Percentiles rank a stretch among this genome's conserved stretches.
These are phyloP conservation scores for Melinaea marsaeus DNA, from an alignment of 2,888 invertebrate genomes.

Conservation along the genomic window DNA sequence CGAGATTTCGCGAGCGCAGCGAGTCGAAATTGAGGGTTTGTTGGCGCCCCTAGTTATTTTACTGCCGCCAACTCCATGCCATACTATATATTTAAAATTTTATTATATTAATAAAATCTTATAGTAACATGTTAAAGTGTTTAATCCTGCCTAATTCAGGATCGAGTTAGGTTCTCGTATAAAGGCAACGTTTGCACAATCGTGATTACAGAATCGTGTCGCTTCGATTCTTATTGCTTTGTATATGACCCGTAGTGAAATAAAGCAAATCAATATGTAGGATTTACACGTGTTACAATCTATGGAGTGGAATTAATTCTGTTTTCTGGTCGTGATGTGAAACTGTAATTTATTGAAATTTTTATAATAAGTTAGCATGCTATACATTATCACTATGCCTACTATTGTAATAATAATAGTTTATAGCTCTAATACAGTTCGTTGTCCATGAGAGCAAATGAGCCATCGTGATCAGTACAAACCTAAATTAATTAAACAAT, in stretches of 20 bases:
- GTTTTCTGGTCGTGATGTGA: background rate
- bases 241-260: slow-evolving; percentile 19
- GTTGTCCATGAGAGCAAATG: too few species aligned
- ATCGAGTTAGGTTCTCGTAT: slow-evolving; percentile 33
- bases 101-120: slow-evolving; percentile 10
- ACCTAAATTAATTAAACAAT: too few species aligned
- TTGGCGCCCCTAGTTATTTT: too few species aligned
- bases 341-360: too few species aligned
- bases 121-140: slow-evolving; percentile 16
- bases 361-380: too few species aligned
- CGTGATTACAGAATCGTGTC: slow-evolving; percentile 31
- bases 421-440: too few species aligned
- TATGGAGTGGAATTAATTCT: background rate
- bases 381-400: too few species aligned
- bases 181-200: slow-evolving; percentile 33
- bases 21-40: too few species aligned
- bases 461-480: too few species aligned
- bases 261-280: background rate
- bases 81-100: background rate
- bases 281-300: slow-evolving; percentile 2
- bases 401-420: too few species aligned
- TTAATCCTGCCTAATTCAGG: slow-evolving; percentile 21
- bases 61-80: too few species aligned
- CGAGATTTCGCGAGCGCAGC: too few species aligned
- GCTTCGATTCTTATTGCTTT: slow-evolving; percentile 34